A percentile compares a stretch with the other conserved stretches of the same genome.
Conservation (phyloP, 2,888 invertebrate species). For the Caenorhabditis panamensis region DNA sequence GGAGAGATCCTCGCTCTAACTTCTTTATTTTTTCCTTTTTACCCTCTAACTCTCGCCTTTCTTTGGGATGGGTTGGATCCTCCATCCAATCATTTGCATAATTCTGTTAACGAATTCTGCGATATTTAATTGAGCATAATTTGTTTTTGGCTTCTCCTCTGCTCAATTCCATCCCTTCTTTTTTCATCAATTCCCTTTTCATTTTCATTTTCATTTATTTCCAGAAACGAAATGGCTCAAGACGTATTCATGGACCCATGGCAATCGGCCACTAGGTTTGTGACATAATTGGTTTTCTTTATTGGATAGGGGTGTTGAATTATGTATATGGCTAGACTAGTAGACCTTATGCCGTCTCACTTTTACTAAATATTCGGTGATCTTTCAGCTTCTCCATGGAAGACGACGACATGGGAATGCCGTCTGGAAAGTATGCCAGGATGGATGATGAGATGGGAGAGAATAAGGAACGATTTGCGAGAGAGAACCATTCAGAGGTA, state of each 20-base stretch:
- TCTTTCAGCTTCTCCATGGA: constrained; percentile 65
- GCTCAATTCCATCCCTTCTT: constrained; percentile 1
- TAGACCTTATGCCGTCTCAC: neutral
- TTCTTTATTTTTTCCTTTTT: constrained; percentile 10
- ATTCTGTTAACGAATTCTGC: constrained; percentile 40
- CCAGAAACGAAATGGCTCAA: constrained; percentile 60
- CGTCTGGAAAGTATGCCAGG: constrained; percentile 73
- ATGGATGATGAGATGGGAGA: constrained; percentile 73
- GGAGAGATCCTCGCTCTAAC: constrained; percentile 23
- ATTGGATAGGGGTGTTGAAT: neutral
- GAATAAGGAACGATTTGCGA: constrained; percentile 78
- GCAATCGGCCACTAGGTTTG: constrained; percentile 50
- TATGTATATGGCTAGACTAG: neutral
- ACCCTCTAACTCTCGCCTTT: constrained; percentile 18
- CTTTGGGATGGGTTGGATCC: neutral
- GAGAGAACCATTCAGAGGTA: constrained; percentile 80
- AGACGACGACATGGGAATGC: constrained; percentile 71
- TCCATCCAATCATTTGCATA: constrained; percentile 19
- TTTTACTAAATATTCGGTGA: too few relatives aligned
- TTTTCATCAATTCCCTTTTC: constrained; percentile 9
- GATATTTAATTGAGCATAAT: constrained; percentile 33
- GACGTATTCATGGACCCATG: constrained; percentile 62
- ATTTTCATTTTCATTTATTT: constrained; percentile 16
- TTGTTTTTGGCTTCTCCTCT: constrained; percentile 32
- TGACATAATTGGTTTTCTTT: constrained; percentile 11